phyloP scores from a whole-genome alignment of 2,888 invertebrate genomes.

The Himalopsyche tibetana region DNA sequence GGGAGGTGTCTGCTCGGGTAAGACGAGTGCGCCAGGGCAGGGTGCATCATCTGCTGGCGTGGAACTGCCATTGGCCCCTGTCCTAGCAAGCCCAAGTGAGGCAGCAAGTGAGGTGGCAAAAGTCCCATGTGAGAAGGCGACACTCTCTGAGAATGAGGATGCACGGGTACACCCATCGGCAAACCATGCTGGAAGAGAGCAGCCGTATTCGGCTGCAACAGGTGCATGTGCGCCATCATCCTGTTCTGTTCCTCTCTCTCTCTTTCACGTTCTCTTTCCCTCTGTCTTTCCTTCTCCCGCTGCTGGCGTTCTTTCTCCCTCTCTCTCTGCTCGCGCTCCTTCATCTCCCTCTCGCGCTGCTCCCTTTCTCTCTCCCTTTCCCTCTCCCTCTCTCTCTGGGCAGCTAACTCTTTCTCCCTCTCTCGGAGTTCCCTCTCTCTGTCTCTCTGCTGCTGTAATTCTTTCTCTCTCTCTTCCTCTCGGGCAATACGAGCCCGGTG shows the following conservation, averaged over 20 bases:
- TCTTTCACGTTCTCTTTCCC: conserved; percentile 71
- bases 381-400: conserved; percentile 76
- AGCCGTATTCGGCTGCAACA: conserved; percentile 67
- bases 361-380: conserved; percentile 72
- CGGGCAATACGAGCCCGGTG: conserved; percentile 79
- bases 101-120: conserved; percentile 68
- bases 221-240: conserved; percentile 67
- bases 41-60: conserved; percentile 61
- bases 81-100: conserved; percentile 57
- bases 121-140: conserved; percentile 69
- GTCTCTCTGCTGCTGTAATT: conserved; percentile 76
- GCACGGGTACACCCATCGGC: conserved; percentile 66
- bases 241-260: conserved; percentile 69
- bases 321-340: conserved; percentile 71
- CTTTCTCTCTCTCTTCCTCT: conserved; percentile 77
- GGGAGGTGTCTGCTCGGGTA: conserved; percentile 67
- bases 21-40: conserved; percentile 59
- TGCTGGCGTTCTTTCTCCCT: conserved; percentile 71
- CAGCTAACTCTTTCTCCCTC: conserved; percentile 76
- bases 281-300: conserved; percentile 73
- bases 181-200: conserved; percentile 66
- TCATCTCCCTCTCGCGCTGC: conserved; percentile 72
- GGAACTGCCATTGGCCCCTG: conserved; percentile 69
- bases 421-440: conserved; percentile 78
- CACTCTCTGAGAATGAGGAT: conserved; percentile 58